These are phyloP conservation scores for Galaxias olidus DNA, from an alignment of 2,797 vertebrate genomes.

Conservation along the genomic window DNA sequence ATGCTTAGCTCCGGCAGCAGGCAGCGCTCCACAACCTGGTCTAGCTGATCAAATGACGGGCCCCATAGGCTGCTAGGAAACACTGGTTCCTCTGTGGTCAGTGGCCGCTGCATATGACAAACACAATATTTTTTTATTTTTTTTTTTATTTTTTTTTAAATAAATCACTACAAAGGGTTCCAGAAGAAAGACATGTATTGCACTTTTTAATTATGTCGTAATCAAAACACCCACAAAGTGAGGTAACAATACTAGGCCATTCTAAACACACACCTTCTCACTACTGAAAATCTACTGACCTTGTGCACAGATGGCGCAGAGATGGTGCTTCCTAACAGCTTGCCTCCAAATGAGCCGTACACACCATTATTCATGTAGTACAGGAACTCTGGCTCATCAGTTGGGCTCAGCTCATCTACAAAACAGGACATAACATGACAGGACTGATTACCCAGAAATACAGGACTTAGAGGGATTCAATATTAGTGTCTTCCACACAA, in stretches of 20 bases:
- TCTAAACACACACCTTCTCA: no score
- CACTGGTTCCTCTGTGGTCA: constrained; percentile 78
- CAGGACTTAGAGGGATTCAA: no score
- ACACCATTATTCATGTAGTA: constrained; percentile 98
- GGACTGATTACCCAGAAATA: no score
- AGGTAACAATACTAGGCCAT: no score
- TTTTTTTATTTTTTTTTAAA: no score
- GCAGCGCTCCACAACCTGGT: constrained; percentile 94
- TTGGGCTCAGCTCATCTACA: constrained; percentile 73
- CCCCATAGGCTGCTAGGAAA: constrained; percentile 97
- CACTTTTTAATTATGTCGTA: no score
- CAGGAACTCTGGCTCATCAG: constrained; percentile 83
- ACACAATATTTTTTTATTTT: no score
- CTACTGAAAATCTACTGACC: no score
- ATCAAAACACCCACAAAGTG: no score
- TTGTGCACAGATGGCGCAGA: constrained; percentile 92
- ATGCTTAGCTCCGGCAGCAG: constrained; percentile 92
- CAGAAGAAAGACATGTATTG: no score
- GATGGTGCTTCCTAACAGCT: constrained; percentile 89
- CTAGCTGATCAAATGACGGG: constrained; percentile 92
- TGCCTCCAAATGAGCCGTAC: constrained; percentile 94
- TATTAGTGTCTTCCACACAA: no score
- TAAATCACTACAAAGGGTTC: no score
- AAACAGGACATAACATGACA: constrained; percentile 12
- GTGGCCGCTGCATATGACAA: constrained; percentile 62